Evolutionary conservation across 2,113 vertebrate genomes (phyloP).

Genomic region (Serinus canaria): DNA sequence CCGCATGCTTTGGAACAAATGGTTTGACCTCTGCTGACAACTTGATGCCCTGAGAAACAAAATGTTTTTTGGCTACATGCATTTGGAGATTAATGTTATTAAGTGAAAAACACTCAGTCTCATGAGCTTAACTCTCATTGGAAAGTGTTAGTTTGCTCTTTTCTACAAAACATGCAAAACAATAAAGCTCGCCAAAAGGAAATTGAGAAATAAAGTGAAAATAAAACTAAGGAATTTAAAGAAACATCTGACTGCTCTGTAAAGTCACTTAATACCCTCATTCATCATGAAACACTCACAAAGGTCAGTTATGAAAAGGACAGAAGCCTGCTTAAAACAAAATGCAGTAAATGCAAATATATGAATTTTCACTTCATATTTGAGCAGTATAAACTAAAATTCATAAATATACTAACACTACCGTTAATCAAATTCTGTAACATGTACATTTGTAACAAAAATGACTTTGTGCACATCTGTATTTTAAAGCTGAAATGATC

Average conservation of each 20-base stretch:
- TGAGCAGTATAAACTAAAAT: not conserved
- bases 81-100: not conserved
- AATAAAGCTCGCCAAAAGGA: not conserved
- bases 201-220: not conserved
- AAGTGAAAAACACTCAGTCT: not conserved
- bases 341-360: not conserved
- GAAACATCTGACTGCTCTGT: not conserved
- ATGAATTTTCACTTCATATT: not conserved
- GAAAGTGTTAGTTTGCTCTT: not conserved
- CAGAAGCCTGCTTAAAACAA: not conserved
- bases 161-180: not conserved
- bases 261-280: not conserved
- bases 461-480: accelerated
- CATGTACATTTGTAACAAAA: not conserved
- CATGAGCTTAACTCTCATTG: not conserved
- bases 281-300: not conserved
- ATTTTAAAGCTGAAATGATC: not conserved
- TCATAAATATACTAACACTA: not conserved
- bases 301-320: not conserved
- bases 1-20: constrained; percentile 72
- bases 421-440: not conserved
- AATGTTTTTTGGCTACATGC: constrained; percentile 23
- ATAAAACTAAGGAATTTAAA: not conserved
- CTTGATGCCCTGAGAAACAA: constrained; percentile 68
- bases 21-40: constrained; percentile 79